Base-by-base conservation (phyloP, 2,797 vertebrate species). In the Phrynocephalus forsythii region DNA sequence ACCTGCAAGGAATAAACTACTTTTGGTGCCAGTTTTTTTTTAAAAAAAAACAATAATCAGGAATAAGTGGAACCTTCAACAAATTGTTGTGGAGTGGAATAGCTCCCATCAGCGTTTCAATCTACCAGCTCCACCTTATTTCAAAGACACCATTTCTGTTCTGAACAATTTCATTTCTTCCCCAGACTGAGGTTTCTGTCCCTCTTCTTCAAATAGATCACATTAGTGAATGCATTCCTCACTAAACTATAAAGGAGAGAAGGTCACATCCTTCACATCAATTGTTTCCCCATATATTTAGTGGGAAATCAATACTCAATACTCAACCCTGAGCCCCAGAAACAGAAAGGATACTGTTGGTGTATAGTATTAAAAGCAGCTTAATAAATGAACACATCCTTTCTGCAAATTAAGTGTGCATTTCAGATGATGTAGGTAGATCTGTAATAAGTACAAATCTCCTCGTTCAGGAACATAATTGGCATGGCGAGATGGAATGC, bases 391-490 rank as follows among this genome's bases (percentile, higher is more conserved):
- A 87, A 94, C 87, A 85, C 78, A 85, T 92, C 88, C 91, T 92
- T 94, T 91, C 77, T 91, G 81, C 78, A 92, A 91, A 86, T 85
- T 83, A 80, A 93, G 77, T 83, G 91, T 93, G 87, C 91, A 91
- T 93, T 94, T 95, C 0, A 10, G 91, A 93, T 94, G 93, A 94
- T 93, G 87, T 90, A 94, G 88, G 90, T 60, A 85, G 84, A 91
- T 44, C 38, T 44, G 38, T 94, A 92, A 93, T 91, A 92, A 88
- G 88, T 87, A 89, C 86, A 87, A 83, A 92, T 93, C 91, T 92
- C 93, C 90, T 93, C 88, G 92, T 94, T 94, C 92, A 91, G 90
- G 94, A 86, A 90, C 90, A 91, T 88, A 92, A 94, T 89, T 86
- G 90, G 73, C 71, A 88, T 66, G 87, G 88, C 84, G 90, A 92